Conservation (phyloP, 2,797 vertebrate genomes). For the Clarias platycephalus region DNA sequence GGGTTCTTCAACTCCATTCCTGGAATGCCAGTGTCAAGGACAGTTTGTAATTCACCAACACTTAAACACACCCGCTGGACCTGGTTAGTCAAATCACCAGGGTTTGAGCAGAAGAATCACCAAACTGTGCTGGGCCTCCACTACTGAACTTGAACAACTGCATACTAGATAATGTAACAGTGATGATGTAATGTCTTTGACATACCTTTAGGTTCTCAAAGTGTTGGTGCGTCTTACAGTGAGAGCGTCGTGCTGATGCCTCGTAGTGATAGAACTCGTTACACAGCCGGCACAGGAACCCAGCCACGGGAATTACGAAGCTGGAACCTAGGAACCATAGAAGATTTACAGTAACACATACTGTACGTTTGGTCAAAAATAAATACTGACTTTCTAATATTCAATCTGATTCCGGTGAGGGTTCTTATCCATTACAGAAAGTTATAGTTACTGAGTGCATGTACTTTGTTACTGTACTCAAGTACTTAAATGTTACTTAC, state of each 20-base stretch:
- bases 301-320: slow-evolving; percentile 90
- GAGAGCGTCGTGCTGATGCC: slow-evolving; percentile 81
- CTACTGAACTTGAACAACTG: no score
- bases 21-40: no score
- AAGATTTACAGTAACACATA: background rate
- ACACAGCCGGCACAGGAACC: slow-evolving; percentile 93
- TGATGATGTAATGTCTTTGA: slow-evolving; percentile 24
- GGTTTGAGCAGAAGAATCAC: no score
- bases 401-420: background rate
- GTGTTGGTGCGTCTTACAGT: slow-evolving; percentile 93
- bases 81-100: no score
- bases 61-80: no score
- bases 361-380: background rate
- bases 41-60: no score
- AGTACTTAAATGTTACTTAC: no score
- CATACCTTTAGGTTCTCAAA: slow-evolving; percentile 94
- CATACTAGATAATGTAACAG: background rate
- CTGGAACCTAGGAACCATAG: slow-evolving; percentile 78
- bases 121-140: no score
- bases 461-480: no score
- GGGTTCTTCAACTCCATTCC: no score
- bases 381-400: background rate
- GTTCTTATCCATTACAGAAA: background rate
- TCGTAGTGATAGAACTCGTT: slow-evolving; percentile 92
- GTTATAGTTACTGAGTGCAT: background rate